A percentile compares a stretch with the other conserved stretches of the same genome.
phyloP scores from a whole-genome alignment of 2,113 vertebrate species.

The Ailurus styani region DNA sequence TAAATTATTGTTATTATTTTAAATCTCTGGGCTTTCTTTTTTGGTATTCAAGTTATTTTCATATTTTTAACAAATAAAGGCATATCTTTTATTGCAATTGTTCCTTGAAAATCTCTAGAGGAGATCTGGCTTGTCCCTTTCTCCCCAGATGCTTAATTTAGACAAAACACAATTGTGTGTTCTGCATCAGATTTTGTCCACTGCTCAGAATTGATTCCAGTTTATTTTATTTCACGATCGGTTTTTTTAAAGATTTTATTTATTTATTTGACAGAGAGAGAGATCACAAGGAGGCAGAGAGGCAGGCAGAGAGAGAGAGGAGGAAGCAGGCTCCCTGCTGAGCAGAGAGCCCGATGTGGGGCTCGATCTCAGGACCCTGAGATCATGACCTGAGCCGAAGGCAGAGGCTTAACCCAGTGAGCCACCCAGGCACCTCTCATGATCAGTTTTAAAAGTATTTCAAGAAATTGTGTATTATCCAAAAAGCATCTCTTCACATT shows the following conservation, averaged over 20 bases:
- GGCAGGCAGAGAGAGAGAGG: too few species aligned
- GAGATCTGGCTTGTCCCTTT: background rate
- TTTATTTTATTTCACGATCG: conserved; percentile 47
- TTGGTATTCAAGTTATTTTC: background rate
- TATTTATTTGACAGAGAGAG: too few species aligned
- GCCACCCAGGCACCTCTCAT: too few species aligned
- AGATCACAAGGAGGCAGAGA: too few species aligned
- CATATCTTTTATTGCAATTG: conserved; percentile 13
- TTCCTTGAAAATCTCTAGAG: background rate
- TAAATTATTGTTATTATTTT: background rate
- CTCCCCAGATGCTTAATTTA: conserved; percentile 11
- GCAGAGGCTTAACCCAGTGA: too few species aligned
- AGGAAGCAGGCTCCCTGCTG: too few species aligned
- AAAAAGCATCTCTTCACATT: conserved; percentile 45
- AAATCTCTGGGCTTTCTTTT: conserved; percentile 23
- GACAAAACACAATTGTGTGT: background rate
- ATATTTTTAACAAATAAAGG: conserved; percentile 39
- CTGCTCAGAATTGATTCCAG: conserved; percentile 19
- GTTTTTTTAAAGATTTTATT: too few species aligned
- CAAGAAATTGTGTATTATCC: conserved; percentile 29
- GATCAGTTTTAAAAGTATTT: conserved; percentile 41
- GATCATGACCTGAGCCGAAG: too few species aligned
- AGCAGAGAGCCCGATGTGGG: too few species aligned
- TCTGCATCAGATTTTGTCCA: conserved; percentile 29
- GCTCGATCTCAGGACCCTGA: too few species aligned